Evolutionary conservation across 2,888 invertebrate species (phyloP), one percentile per base, ranked within the genome.

Genomic region (Troides helena): DNA sequence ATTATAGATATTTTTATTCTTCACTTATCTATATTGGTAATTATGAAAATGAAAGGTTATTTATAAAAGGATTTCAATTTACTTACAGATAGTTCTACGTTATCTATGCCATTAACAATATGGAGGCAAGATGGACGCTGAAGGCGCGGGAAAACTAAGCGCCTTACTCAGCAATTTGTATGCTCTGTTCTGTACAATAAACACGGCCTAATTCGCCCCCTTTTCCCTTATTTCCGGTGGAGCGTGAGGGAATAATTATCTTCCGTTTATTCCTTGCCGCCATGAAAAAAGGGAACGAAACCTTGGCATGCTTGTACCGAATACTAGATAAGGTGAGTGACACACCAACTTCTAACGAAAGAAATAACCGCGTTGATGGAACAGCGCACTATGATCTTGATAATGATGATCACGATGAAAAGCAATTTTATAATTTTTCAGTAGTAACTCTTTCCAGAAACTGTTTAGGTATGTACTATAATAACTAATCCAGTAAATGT

Each of bases 241-340:
- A 70, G 70, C 70, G 70, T 67, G 70, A 67, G 70, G 70, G 67
- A 70, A 74, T 75, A 76, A 76, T 76, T 76, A 76, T 75, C 73
- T 74, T 75, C 73, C 71, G 75, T 72, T 74, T 72, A 73, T 72
- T 73, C 71, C 72, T 67, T 58, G 63, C 56, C 63, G 63, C 43
- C 72, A 73, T 68, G 74, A 73, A 76, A 76, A 76, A 76, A 74
- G 72, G 75, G 74, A 70, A 63, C 67, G 46, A 66, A 70, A 70
- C 66, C 63, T 60, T 67, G 18, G 63, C 63, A 58, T 18, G 23
- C 36, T 46, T 57, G 50, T 62, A 59, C 59, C 36, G 66, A 65
- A 65, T 62, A 50, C 62, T 64, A 25, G 50, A n/a, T 67, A 60
- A 63, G 25, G 66, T 21, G 56, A n/a, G 66, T 61, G 66, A 1